Evolutionary conservation across 2,797 vertebrate species (phyloP), one percentile per base, ranked within the genome.

Genomic region (Sciaenops ocellatus): DNA sequence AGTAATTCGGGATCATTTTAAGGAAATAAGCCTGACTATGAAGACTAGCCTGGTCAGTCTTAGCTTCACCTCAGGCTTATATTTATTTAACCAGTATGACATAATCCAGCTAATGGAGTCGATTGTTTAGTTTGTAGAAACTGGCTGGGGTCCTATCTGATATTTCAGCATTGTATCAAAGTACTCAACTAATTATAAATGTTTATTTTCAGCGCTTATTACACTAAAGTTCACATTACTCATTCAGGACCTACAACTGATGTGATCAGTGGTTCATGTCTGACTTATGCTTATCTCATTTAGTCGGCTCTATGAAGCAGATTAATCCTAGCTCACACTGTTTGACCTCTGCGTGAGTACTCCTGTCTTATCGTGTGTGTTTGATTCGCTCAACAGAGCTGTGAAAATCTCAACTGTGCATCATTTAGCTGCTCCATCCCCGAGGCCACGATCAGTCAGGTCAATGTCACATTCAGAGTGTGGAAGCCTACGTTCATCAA

Each of bases 401-500:
- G 97, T 90, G 91, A 92, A 60, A 92, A 92, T 3, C 90, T 92
- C 52, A 51, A 68, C 2, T 96, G 95, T 81, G 89, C 82, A 1
- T 94, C 93, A 1, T 95, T 99, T 69, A 89, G 24, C 1, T 99
- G 98, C 87, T 84, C 69, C 22, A 85, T 99, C 78, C 78, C 92
- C 0, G 89, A 95, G n/a, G 95, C 93, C 13, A 85, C 92, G 0
- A 2, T 78, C 8, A 96, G 94, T 79, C 95, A 97, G 52, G 95
- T 99, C 80, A 98, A 99, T 15, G 75, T 97, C 56, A 97, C 96
- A 0, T 93, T 99, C 78, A 90, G 96, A 88, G 89, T 99, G 78
- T 99, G 98, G 98, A 98, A 97, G 77, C 95, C 96, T 26, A 98
- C 98, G 0, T 98, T 99, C 76, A 95, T 98, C 80, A 96, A 95